phyloP scores from a whole-genome alignment of 2,888 invertebrate genomes.

The Ecdyonurus torrentis region DNA sequence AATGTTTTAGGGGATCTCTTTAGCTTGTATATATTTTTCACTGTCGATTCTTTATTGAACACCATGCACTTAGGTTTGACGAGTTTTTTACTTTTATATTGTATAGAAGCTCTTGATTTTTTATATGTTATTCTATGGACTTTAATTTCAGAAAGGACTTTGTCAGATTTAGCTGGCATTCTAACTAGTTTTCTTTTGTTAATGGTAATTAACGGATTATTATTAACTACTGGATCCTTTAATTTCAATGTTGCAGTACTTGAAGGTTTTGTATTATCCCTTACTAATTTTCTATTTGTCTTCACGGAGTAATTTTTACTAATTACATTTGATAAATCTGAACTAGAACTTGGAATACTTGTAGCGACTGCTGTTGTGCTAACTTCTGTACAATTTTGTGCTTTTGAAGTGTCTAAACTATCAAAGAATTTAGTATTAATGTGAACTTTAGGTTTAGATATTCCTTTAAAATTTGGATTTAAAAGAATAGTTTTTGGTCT shows the following conservation, averaged over 20 bases:
- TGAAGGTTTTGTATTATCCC: neutral
- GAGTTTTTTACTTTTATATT: neutral
- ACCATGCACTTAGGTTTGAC: no score
- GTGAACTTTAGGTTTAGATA: conserved; percentile 2
- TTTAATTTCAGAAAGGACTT: neutral
- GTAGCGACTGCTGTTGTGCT: no score
- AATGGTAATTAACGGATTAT: neutral
- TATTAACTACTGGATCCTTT: neutral
- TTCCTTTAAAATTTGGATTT: conserved; percentile 4
- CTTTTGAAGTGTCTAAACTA: no score
- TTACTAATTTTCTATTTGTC: neutral
- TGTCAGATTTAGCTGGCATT: neutral
- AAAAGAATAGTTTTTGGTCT: conserved; percentile 4
- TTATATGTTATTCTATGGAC: neutral
- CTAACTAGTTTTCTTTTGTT: neutral
- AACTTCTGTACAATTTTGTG: no score
- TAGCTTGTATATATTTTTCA: neutral
- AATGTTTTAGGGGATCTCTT: neutral
- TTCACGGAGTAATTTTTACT: neutral
- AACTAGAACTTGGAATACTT: neutral
- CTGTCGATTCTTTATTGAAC: neutral
- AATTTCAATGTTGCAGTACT: neutral
- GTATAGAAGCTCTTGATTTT: neutral
- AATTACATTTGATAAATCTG: neutral
- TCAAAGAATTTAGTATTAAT: conserved; percentile 5